phyloP scores from a whole-genome alignment of 2,888 invertebrate species.

The Folsomia manolachei region DNA sequence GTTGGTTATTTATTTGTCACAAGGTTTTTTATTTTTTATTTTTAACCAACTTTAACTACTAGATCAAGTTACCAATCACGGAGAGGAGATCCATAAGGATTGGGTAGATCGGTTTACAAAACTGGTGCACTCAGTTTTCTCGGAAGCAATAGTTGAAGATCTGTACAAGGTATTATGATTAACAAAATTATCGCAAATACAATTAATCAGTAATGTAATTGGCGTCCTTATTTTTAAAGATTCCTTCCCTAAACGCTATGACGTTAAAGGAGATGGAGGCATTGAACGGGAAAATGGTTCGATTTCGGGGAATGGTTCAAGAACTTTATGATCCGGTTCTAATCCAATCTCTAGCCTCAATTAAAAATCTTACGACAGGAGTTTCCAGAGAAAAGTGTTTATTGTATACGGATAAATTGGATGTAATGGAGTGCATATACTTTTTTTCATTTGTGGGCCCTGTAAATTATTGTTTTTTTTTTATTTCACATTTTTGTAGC shows the following conservation, averaged over 20 bases:
- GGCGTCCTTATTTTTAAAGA: no score
- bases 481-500: background rate
- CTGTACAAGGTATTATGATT: no score
- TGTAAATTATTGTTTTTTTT: background rate
- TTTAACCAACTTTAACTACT: background rate
- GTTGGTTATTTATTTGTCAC: no score
- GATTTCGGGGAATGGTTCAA: conserved; percentile 36
- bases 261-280: background rate
- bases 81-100: background rate
- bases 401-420: conserved; percentile 11
- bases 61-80: background rate
- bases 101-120: background rate
- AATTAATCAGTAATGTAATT: no score
- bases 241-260: background rate
- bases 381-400: background rate
- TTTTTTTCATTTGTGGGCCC: no score
- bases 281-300: conserved; percentile 26
- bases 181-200: no score
- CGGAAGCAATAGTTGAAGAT: no score
- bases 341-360: background rate
- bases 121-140: no score
- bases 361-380: conserved; percentile 5
- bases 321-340: conserved; percentile 19
- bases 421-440: background rate
- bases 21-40: no score